These are phyloP conservation scores for Drosophila algonquin DNA, from an alignment of 2,888 invertebrate genomes.

Conservation along the genomic window DNA sequence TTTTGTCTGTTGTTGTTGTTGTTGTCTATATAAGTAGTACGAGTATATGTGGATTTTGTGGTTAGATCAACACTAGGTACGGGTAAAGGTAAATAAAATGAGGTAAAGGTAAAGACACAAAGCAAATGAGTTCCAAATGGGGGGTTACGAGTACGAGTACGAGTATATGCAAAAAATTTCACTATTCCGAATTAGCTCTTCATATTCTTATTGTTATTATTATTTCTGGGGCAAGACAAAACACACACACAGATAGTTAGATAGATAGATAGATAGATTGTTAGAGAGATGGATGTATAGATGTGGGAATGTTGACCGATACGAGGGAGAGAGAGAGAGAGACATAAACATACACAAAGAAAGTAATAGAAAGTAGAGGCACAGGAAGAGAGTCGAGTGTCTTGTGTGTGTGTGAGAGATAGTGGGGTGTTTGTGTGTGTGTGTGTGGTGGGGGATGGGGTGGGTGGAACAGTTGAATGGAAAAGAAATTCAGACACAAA, in stretches of 20 bases:
- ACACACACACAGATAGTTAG: slow-evolving; percentile 47
- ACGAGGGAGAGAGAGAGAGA: slow-evolving; percentile 23
- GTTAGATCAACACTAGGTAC: slow-evolving; percentile 54
- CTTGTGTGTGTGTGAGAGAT: slow-evolving; percentile 15
- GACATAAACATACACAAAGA: slow-evolving; percentile 63
- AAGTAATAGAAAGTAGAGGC: slow-evolving; percentile 35
- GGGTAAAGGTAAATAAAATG: slow-evolving; percentile 15
- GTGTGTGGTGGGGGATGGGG: slow-evolving; percentile 35
- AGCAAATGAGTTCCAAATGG: slow-evolving; percentile 73
- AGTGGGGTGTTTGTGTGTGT: slow-evolving; percentile 20
- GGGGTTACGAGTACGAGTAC: slow-evolving; percentile 28
- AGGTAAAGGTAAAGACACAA: slow-evolving; percentile 67
- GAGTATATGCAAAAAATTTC: slow-evolving; percentile 55
- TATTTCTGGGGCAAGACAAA: slow-evolving; percentile 45
- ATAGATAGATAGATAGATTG: slow-evolving; percentile 23
- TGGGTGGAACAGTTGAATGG: slow-evolving; percentile 63
- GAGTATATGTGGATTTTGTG: slow-evolving; percentile 6
- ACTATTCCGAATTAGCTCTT: slow-evolving; percentile 74
- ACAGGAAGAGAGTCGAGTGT: slow-evolving; percentile 1
- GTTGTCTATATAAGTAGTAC: background rate
- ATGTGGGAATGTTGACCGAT: slow-evolving; percentile 55
- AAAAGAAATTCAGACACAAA: slow-evolving; percentile 46
- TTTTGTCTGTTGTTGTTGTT: slow-evolving; percentile 5
- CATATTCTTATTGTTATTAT: slow-evolving; percentile 28
- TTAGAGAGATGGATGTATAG: slow-evolving; percentile 42